Base-by-base conservation (phyloP, 2,888 invertebrate species). In the Hirtodrosophila trivittata region DNA sequence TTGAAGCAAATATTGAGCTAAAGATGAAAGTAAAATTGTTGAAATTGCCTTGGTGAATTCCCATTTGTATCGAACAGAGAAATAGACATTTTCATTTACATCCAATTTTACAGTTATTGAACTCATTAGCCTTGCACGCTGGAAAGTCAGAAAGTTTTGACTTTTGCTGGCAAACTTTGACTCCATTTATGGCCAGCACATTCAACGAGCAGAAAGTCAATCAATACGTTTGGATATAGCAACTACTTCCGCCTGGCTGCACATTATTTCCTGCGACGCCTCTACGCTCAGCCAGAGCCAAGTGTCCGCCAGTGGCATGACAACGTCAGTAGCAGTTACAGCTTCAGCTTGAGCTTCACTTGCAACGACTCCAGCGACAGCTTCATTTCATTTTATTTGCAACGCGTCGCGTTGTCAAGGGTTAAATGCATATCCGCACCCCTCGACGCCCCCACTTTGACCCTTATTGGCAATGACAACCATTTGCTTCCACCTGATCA, bases 401-500 rank as follows among this genome's bases (percentile, higher is more conserved):
- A 21, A 73, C 72, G 75, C 73, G 49, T 63, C 64, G 74, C 66
- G 70, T 59, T 75, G 72, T 70, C 75, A 77, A 56, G 74, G 71
- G 82, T 82, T 75, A 82, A 77, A 73, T 73, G 78, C 55, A 74
- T 72, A 52, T 46, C 16, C 30, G 46, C 10, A 21, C 13, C 25
- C 42, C 39, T 14, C 8, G 30, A 30, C 21, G 14, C 25, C n/a
- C 32, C 32, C 54, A 26, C 52, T 64, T 65, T 78, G 70, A 76
- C 73, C 70, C 65, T 77, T 70, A 78, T 80, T 74, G 72, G 68
- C 75, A 71, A 56, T 66, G 67, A 60, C 69, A 69, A 52, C 69
- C 66, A 63, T 75, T 77, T 64, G 57, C 66, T 76, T 77, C 75
- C 77, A 77, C 81, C 75, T 80, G 81, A 80, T 77, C 81, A 68